These are phyloP conservation scores for Pangasius mekongensis DNA, from an alignment of 2,797 vertebrate genomes.

Conservation along the genomic window DNA sequence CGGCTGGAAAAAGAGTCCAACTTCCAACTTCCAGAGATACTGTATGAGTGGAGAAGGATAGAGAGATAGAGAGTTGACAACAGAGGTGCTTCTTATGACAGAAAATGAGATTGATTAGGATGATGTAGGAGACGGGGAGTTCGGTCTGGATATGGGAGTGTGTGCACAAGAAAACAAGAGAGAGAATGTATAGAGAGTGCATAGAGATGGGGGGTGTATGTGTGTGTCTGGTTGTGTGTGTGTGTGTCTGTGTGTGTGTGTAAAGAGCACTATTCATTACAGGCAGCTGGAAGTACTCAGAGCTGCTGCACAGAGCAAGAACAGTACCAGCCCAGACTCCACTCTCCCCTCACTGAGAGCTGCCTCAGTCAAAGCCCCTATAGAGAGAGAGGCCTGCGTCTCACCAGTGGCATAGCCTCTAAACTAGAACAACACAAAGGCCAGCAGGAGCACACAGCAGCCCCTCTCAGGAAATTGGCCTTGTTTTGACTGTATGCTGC, in stretches of 20 bases:
- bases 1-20: conserved; percentile 1
- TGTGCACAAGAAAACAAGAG: conserved; percentile 51
- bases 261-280: conserved; percentile 74
- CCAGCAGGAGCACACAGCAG: conserved; percentile 74
- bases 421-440: conserved; percentile 65
- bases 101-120: conserved; percentile 25
- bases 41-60: conserved; percentile 33
- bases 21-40: conserved; percentile 20
- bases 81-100: conserved; percentile 17
- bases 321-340: conserved; percentile 70
- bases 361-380: conserved; percentile 77
- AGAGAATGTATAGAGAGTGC: conserved; percentile 26
- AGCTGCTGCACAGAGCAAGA: conserved; percentile 70
- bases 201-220: conserved; percentile 1
- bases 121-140: conserved; percentile 34
- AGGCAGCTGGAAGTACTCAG: conserved; percentile 84
- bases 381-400: conserved; percentile 59
- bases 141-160: conserved; percentile 45
- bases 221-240: conserved; percentile 51
- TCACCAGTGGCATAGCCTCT: conserved; percentile 53
- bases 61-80: conserved; percentile 46
- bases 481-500: conserved; percentile 79
- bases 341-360: conserved; percentile 74
- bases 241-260: conserved; percentile 63
- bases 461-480: conserved; percentile 72